A percentile compares a stretch with the other conserved stretches of the same genome.
Conservation (phyloP, 2,888 invertebrate genomes). For the Conistra vaccinii region DNA sequence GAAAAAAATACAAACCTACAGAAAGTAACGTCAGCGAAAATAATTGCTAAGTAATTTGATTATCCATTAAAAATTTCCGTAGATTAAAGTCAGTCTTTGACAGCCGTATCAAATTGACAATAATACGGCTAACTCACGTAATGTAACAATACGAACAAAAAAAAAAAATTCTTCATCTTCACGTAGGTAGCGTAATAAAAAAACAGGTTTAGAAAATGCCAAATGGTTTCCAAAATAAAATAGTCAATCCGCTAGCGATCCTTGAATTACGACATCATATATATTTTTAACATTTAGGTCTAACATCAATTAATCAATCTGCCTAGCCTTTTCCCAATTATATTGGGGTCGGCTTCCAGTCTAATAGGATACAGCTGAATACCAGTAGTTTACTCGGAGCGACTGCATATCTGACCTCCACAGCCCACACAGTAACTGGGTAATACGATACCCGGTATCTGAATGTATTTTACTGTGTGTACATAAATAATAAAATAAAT, state of each 20-base stretch:
- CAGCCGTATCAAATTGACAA: background rate
- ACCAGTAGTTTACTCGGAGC: no score
- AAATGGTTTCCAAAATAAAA: background rate
- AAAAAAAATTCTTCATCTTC: background rate
- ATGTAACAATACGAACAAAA: background rate
- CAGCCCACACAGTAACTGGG: no score
- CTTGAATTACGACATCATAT: background rate
- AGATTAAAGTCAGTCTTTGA: background rate
- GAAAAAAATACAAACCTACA: no score
- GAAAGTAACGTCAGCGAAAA: background rate
- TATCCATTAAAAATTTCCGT: background rate
- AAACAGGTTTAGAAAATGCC: background rate
- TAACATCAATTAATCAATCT: background rate
- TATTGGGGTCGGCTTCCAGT: no score
- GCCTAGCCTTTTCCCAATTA: no score
- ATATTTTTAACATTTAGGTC: background rate
- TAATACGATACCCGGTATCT: no score
- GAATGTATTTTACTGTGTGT: no score
- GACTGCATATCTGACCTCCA: no score
- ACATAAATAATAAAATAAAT: no score
- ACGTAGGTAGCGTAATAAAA: background rate
- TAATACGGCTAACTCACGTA: background rate
- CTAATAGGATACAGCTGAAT: no score
- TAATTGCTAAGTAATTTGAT: background rate
- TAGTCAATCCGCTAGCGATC: background rate